Evolutionary conservation across 2,113 vertebrate genomes (phyloP).

Genomic region (Hoplias malabaricus): DNA sequence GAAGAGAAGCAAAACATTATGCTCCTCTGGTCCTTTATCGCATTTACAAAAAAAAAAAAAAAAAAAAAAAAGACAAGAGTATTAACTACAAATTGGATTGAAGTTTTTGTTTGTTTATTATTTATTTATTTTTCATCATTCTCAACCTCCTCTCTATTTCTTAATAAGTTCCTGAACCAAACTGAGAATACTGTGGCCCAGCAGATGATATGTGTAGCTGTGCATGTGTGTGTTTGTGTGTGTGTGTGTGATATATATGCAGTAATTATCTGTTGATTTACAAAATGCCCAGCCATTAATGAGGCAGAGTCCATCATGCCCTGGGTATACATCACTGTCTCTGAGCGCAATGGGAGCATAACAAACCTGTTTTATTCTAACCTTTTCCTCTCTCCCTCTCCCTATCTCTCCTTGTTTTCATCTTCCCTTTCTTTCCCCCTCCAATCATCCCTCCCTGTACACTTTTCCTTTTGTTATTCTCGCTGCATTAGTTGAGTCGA

Average conservation of each 20-base stretch:
- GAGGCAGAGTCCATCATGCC: constrained; percentile 72
- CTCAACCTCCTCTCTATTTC: constrained; percentile 22
- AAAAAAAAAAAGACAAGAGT: not conserved
- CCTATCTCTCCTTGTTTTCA: not conserved
- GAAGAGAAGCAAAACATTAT: not conserved
- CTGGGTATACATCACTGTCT: constrained; percentile 78
- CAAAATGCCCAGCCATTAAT: constrained; percentile 77
- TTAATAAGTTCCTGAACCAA: constrained; percentile 42
- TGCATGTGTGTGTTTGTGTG: not conserved
- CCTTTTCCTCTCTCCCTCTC: not conserved
- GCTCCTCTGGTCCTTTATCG: not conserved
- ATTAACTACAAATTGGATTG: constrained; percentile 20
- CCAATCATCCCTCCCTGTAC: not conserved
- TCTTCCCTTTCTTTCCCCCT: not conserved
- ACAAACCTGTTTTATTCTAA: constrained; percentile 18
- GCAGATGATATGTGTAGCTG: constrained; percentile 46
- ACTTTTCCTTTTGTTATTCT: not conserved
- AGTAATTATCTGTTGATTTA: constrained; percentile 82
- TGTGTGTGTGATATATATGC: constrained; percentile 74
- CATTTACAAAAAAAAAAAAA: not conserved
- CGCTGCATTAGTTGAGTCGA: constrained; percentile 14
- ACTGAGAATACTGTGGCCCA: constrained; percentile 65
- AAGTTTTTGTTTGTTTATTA: constrained; percentile 1
- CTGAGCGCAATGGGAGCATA: constrained; percentile 55
- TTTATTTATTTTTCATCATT: constrained; percentile 1